Base-by-base conservation (phyloP, 2,797 vertebrate species). In the Uromys caudimaculatus region DNA sequence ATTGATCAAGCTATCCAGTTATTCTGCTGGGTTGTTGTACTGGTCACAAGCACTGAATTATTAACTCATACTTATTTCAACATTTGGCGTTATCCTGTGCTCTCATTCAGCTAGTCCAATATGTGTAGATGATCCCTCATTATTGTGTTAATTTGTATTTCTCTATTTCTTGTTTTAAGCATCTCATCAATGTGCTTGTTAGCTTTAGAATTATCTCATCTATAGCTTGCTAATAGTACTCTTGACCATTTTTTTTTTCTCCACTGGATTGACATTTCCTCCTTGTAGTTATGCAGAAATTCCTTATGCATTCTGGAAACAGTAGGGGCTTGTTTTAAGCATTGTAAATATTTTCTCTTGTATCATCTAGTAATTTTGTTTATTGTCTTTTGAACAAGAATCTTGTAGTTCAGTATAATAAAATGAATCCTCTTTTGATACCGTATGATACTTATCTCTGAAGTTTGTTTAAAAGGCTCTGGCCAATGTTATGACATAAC, bases 101-200 rank as follows among this genome's bases (percentile, higher is more conserved):
- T 64, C 78, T 67, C 54, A 77, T 32, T 82, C 76, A n/a, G 7
- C 60, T 32, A 21, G 21, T 56, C 35, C 58, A 76, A 50, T 29
- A 21, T 14, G 6, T n/a, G 24, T 3, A 73, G 83, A 54, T 47
- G 69, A 60, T 86, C 64, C 27, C 54, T 84, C 38, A 29, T 77
- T 93, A 56, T 83, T 95, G 44, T 94, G 95, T 90, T 86, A 67
- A 93, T 93, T 95, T 97, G 24, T 52, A 77, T 77, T 88, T 69
- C 64, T 95, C 77, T 93, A 50, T 77, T 90, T 90, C 91, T 91
- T 58, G 64, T 86, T 75, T 60, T 92, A 94, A 96, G 24, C 79
- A 81, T 89, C 73, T 96, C 82, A 81, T 92, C 58, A 11, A 44
- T 38, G 67, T 73, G 23, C 88, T 89, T 60, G 3, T 19, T 96